Evolutionary conservation across 2,113 vertebrate species (phyloP).

Genomic region (Pleuronectes platessa): DNA sequence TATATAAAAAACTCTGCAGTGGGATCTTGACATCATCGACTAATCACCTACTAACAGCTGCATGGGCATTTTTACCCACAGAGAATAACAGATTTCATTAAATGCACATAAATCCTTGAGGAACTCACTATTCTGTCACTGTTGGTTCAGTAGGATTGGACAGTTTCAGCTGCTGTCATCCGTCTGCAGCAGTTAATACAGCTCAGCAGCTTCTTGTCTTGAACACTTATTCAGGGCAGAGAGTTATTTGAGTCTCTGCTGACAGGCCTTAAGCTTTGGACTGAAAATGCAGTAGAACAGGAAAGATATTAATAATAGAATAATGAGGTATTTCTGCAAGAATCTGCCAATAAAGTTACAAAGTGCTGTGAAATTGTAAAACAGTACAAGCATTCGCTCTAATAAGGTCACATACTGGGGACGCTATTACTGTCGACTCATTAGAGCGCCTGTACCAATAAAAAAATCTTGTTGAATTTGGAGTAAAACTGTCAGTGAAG

Average conservation of each 20-base stretch:
- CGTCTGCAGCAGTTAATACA: slow-evolving; percentile 28
- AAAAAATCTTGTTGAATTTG: background rate
- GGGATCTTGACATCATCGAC: too few relatives aligned
- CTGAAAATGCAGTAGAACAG: background rate
- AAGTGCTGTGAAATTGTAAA: slow-evolving; percentile 31
- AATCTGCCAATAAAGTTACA: slow-evolving; percentile 7
- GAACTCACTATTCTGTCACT: background rate
- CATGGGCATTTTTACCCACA: too few relatives aligned
- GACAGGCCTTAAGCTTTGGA: slow-evolving; percentile 15
- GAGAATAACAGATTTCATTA: too few relatives aligned
- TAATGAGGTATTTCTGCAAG: slow-evolving; percentile 4
- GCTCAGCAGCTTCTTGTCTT: slow-evolving; percentile 14
- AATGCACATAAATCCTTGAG: background rate
- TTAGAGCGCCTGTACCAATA: background rate
- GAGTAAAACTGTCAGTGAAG: background rate
- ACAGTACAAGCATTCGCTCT: background rate
- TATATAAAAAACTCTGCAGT: background rate
- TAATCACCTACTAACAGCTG: too few relatives aligned
- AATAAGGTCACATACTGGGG: slow-evolving; percentile 1
- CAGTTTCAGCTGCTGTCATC: background rate
- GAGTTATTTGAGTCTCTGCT: slow-evolving; percentile 26
- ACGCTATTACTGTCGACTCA: background rate
- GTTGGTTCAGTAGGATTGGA: background rate
- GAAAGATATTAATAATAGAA: slow-evolving; percentile 32
- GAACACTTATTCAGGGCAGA: slow-evolving; percentile 44